Conservation (phyloP, 2,113 vertebrate species). For the Cyrtonyx montezumae region DNA sequence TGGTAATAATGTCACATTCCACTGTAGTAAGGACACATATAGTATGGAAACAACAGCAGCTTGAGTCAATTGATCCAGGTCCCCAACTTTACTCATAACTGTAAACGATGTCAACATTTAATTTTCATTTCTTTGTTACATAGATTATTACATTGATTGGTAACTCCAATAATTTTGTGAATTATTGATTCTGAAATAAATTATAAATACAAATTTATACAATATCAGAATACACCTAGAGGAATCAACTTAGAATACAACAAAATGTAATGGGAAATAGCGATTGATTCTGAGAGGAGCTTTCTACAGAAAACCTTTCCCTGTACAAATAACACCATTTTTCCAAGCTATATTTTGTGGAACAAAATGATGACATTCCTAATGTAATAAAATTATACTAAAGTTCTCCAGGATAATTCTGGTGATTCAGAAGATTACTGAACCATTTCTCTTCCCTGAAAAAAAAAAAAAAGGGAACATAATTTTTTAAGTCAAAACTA, state of each 20-base stretch:
- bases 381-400: not conserved
- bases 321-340: not conserved
- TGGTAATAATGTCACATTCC: not conserved
- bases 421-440: not conserved
- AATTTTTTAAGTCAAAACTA: not conserved
- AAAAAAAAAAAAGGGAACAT: not conserved
- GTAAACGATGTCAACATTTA: not conserved
- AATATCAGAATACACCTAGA: not conserved
- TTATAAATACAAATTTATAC: not conserved
- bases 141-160: not conserved
- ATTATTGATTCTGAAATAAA: not conserved
- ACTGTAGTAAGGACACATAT: not conserved
- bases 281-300: not conserved
- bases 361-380: not conserved
- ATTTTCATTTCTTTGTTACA: not conserved
- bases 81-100: not conserved
- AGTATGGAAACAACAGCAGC: not conserved
- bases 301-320: not conserved
- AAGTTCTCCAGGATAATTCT: not conserved
- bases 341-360: not conserved
- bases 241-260: not conserved
- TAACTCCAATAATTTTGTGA: not conserved
- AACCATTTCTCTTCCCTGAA: not conserved
- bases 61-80: not conserved
- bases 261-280: not conserved